Evolutionary conservation across 2,888 invertebrate genomes (phyloP).

Genomic region (Proisotoma minuta): DNA sequence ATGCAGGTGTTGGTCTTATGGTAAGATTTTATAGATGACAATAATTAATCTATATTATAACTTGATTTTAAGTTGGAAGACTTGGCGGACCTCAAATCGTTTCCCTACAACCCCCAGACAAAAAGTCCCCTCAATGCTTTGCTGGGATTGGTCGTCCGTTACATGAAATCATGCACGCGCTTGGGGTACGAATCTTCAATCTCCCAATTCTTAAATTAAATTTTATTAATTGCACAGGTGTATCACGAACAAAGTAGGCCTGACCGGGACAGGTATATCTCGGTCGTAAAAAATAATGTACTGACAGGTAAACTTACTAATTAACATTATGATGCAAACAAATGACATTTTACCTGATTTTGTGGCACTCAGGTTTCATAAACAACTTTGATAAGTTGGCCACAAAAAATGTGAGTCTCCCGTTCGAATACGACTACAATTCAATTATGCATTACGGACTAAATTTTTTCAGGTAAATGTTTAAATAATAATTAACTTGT

Average conservation of each 20-base stretch:
- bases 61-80: conserved; percentile 72
- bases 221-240: no score
- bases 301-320: conserved; percentile 54
- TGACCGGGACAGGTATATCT: conserved; percentile 64
- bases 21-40: not conserved
- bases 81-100: conserved; percentile 70
- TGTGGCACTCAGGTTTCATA: conserved; percentile 54
- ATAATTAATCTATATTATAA: conserved; percentile 48
- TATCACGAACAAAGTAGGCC: conserved; percentile 75
- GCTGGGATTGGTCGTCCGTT: conserved; percentile 59
- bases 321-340: not conserved
- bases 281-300: conserved; percentile 65
- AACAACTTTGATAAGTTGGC: conserved; percentile 65
- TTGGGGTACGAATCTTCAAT: no score
- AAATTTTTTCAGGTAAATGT: conserved; percentile 57
- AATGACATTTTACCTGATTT: not conserved
- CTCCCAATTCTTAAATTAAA: no score
- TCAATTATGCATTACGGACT: conserved; percentile 75
- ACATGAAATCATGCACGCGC: conserved; percentile 60
- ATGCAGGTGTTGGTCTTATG: conserved; percentile 12
- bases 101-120: conserved; percentile 63
- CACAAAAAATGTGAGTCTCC: conserved; percentile 61
- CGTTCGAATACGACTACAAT: conserved; percentile 70
- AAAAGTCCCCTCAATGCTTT: conserved; percentile 61
- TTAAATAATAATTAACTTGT: not conserved